Percentiles rank a stretch among this genome's conserved stretches.
Conservation (phyloP, 2,797 vertebrate genomes). For the Galagoides demidoff region DNA sequence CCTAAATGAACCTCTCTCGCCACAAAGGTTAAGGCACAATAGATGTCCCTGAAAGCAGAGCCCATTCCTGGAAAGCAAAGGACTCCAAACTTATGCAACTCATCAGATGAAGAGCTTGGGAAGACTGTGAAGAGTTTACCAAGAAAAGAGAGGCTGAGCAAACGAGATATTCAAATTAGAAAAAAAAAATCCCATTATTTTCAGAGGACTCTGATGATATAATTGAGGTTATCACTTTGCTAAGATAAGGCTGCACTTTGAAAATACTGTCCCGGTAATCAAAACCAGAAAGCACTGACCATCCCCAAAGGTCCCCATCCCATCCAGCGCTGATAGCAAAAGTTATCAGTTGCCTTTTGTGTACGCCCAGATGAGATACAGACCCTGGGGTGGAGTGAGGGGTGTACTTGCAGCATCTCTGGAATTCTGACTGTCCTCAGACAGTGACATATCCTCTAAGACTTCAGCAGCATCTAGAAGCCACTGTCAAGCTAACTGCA, state of each 20-base stretch:
- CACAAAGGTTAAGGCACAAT: background rate
- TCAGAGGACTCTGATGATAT: background rate
- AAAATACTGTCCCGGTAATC: background rate
- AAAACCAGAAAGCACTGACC: background rate
- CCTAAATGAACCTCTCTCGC: background rate
- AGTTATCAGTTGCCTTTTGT: background rate
- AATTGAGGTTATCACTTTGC: background rate
- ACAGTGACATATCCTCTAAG: background rate
- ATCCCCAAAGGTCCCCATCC: background rate
- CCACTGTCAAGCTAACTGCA: background rate
- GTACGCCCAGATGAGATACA: background rate
- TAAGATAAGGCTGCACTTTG: background rate
- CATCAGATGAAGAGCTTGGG: background rate
- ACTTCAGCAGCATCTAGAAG: slow-evolving; percentile 5
- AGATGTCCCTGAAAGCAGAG: background rate
- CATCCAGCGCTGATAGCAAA: background rate
- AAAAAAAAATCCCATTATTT: background rate
- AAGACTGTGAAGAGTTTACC: background rate
- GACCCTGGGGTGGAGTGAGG: background rate
- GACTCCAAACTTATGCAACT: background rate
- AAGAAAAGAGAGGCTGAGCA: background rate
- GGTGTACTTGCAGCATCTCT: background rate
- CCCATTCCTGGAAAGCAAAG: slow-evolving; percentile 41
- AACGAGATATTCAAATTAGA: background rate
- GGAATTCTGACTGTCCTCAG: background rate